Conservation (phyloP, 2,797 vertebrate species). For the Catamblyrhynchus diadema region DNA sequence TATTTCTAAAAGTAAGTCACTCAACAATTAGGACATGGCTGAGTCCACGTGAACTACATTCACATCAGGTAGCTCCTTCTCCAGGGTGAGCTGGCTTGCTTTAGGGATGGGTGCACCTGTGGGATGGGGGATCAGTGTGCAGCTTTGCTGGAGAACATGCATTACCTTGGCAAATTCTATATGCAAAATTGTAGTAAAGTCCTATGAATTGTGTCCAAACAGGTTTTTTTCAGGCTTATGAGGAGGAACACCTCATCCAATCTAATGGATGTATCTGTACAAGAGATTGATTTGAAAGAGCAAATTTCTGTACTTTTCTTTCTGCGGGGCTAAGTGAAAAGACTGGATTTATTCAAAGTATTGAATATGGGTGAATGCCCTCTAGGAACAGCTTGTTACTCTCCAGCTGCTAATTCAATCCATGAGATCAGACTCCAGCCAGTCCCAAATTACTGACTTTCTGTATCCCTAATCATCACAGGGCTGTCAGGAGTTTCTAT, state of each 20-base stretch:
- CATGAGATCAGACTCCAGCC: not conserved
- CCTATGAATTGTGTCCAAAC: not conserved
- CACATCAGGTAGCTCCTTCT: not conserved
- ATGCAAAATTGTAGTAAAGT: not conserved
- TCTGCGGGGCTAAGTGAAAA: not conserved
- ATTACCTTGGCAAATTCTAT: not conserved
- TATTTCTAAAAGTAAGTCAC: not conserved
- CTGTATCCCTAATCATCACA: not conserved
- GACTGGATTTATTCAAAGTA: not conserved
- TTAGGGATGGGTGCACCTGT: not conserved
- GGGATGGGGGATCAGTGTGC: not conserved
- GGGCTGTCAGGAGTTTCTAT: not conserved
- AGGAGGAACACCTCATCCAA: not conserved
- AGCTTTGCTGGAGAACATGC: not conserved
- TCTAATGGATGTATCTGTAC: not conserved
- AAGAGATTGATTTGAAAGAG: not conserved
- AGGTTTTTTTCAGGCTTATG: not conserved
- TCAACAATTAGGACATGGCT: not conserved
- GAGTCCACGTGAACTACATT: not conserved
- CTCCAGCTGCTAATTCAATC: not conserved
- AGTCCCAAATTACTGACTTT: not conserved
- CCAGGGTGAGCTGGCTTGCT: not conserved
- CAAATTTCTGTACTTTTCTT: not conserved
- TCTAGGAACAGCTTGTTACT: not conserved
- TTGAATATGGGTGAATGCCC: not conserved